These are phyloP conservation scores for Clarias magur DNA, from an alignment of 2,113 vertebrate genomes.

Conservation along the genomic window DNA sequence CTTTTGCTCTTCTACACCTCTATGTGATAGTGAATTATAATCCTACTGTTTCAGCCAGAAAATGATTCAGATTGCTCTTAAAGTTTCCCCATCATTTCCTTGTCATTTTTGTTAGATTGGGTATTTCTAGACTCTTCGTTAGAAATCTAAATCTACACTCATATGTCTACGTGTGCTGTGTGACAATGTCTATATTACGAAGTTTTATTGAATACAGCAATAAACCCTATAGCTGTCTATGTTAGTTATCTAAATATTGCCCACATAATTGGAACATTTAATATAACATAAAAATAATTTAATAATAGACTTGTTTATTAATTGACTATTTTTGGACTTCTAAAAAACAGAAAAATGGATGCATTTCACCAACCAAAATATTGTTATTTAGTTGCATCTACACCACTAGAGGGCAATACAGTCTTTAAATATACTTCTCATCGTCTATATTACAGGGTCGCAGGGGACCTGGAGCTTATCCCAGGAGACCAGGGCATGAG, in stretches of 20 bases:
- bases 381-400: neutral
- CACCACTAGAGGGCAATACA: slow-evolving; percentile 33
- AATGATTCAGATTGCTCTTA: neutral
- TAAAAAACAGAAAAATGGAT: neutral
- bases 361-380: neutral
- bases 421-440: neutral
- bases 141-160: neutral
- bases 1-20: neutral
- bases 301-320: neutral
- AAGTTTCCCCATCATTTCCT: neutral
- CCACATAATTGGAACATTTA: neutral
- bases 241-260: neutral
- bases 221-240: neutral
- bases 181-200: neutral
- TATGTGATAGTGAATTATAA: neutral
- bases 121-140: neutral
- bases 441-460: no score
- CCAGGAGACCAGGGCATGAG: no score
- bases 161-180: neutral
- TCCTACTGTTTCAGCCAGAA: neutral
- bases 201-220: neutral
- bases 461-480: no score
- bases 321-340: neutral
- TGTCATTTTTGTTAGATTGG: neutral
- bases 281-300: neutral